Evolutionary conservation across 1,140 invertebrate species (phyloP), one percentile per base, ranked within the genome.

Genomic region (Drosophila takahashii): DNA sequence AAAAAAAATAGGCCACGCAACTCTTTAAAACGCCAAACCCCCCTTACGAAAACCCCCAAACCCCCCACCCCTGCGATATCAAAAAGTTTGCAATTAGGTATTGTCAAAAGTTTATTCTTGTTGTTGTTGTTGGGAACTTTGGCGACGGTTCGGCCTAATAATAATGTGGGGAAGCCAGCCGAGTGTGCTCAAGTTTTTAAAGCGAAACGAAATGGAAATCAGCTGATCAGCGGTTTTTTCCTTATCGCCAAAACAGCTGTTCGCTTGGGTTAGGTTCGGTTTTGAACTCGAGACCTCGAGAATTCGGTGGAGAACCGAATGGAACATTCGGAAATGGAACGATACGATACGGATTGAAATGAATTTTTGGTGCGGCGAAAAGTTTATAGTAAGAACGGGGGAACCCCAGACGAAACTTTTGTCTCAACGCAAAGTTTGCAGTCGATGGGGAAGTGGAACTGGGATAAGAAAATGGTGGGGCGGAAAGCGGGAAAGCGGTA

Each of bases 11-110:
- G 80, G 80, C 75, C 79, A 83, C 65, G 59, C 81, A 86, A 81
- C 81, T 85, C 81, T 85, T 85, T 85, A 85, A 85, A 85, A 67
- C 45, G 26, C n/a, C 26, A 16, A 13, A 29, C 8, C 45, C 26
- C 65, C 58, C 54, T 36, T 4, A 16, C 58, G 51, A 15, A 53
- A 48, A 45, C 54, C 41, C 37, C 39, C 64, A 13, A 26, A n/a
- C n/a, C n/a, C 36, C 6, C 47, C 18, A 5, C 51, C n/a, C 54
- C 36, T 64, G 70, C 60, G 67, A 70, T 79, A 84, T 83, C 79
- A 77, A 66, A 87, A 87, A 87, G 79, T 87, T 87, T 87, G 79
- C 84, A 87, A 89, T 87, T 87, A 87, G 84, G 77, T 89, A 87
- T 87, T 87, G 84, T 89, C 79, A 77, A 89, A 86, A 85, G 81